phyloP scores from a whole-genome alignment of 2,797 vertebrate species.

The Poecilia gillii region DNA sequence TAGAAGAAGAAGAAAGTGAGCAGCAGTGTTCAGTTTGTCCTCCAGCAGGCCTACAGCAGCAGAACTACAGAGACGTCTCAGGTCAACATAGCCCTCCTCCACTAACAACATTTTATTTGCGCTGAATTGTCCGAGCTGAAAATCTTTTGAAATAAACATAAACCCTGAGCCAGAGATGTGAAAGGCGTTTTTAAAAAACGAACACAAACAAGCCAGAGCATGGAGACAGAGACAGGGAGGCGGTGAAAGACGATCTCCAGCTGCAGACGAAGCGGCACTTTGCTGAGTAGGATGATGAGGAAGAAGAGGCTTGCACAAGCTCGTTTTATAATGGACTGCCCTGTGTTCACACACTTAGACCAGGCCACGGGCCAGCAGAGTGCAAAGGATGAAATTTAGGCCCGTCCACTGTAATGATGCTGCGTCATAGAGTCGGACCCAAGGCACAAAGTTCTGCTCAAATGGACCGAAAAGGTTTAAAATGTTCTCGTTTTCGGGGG shows the following conservation, averaged over 20 bases:
- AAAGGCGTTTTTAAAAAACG: neutral
- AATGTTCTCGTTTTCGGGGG: neutral
- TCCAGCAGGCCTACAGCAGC: neutral
- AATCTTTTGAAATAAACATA: conserved; percentile 6
- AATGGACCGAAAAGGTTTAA: neutral
- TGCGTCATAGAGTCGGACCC: conserved; percentile 37
- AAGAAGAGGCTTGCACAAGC: conserved; percentile 58
- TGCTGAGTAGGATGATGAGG: conserved; percentile 61
- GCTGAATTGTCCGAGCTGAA: conserved; percentile 8
- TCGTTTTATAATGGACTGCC: conserved; percentile 61
- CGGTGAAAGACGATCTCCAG: conserved; percentile 52
- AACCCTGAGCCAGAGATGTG: neutral
- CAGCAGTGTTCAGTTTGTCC: neutral
- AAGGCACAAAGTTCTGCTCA: neutral
- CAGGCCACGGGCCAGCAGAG: conserved; percentile 49
- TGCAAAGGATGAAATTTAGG: conserved; percentile 10
- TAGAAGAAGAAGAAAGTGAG: neutral
- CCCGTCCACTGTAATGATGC: conserved; percentile 50
- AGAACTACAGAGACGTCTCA: neutral
- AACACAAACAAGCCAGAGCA: neutral
- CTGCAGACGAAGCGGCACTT: conserved; percentile 54
- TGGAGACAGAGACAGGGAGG: neutral
- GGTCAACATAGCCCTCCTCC: neutral
- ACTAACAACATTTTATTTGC: conserved; percentile 10
- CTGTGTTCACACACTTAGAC: conserved; percentile 46